These are phyloP conservation scores for Micromys minutus DNA, from an alignment of 2,113 vertebrate species.

Conservation along the genomic window DNA sequence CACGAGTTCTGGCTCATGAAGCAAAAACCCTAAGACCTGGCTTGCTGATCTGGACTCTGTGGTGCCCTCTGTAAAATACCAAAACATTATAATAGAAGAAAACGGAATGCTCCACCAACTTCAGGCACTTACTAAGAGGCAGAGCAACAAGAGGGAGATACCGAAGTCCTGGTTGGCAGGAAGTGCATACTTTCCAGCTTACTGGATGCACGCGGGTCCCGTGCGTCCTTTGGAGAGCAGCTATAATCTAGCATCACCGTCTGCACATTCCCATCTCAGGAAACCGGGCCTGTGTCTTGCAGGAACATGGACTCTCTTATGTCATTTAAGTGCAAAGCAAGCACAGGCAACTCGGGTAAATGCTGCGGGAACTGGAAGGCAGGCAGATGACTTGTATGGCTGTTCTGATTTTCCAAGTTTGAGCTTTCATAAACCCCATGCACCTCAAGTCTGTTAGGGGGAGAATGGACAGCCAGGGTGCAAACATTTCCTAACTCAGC, in stretches of 20 bases:
- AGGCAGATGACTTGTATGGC: neutral
- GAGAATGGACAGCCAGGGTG: neutral
- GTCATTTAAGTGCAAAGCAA: neutral
- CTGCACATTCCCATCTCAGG: neutral
- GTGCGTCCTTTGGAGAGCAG: neutral
- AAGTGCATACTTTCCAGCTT: neutral
- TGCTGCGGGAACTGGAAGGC: neutral
- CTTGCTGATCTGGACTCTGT: neutral
- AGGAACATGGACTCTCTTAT: neutral
- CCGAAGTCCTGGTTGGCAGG: neutral
- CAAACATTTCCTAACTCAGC: neutral
- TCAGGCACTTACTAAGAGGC: neutral
- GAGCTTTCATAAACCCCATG: neutral
- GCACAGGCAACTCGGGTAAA: neutral
- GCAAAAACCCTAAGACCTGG: neutral
- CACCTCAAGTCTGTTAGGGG: neutral
- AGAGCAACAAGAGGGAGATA: neutral
- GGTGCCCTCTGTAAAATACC: neutral
- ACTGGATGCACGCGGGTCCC: neutral
- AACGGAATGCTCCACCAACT: neutral
- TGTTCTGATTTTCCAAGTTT: neutral
- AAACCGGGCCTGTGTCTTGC: neutral
- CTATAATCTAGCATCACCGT: neutral
- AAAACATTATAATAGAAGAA: neutral
- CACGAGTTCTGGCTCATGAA: neutral